Conservation (phyloP, 2,888 invertebrate species). For the Ormyrus labotus region DNA sequence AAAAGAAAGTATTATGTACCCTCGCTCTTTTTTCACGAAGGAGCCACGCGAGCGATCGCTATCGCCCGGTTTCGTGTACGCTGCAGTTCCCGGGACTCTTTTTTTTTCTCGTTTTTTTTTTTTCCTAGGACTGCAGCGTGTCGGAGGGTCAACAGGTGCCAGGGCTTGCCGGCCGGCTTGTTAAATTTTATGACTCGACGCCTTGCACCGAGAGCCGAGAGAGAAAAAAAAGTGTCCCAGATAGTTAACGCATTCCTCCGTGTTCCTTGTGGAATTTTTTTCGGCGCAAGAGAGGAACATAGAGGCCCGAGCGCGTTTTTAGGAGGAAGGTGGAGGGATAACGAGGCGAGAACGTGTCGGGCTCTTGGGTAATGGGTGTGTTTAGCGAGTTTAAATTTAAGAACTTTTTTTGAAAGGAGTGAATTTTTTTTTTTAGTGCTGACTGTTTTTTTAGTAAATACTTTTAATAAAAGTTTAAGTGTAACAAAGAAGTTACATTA, state of each 20-base stretch:
- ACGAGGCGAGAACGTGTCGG: no score
- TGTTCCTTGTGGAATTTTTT: no score
- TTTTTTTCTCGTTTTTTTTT: background rate
- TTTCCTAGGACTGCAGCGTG: background rate
- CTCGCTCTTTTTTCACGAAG: background rate
- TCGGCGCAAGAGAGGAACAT: no score
- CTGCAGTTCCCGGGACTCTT: background rate
- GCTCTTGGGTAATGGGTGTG: no score
- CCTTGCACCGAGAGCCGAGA: background rate
- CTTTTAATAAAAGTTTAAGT: no score
- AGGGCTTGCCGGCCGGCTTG: background rate
- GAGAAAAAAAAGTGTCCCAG: constrained; percentile 18
- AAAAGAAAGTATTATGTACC: constrained; percentile 25
- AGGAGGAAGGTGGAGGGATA: no score
- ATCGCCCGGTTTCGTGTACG: constrained; percentile 16
- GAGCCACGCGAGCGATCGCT: constrained; percentile 14
- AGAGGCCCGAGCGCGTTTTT: no score
- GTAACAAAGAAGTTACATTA: no score
- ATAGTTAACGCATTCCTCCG: constrained; percentile 25
- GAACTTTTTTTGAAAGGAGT: no score
- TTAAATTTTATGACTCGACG: constrained; percentile 41
- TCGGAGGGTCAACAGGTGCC: background rate
- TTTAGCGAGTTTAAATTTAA: no score
- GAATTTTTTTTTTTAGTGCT: no score
- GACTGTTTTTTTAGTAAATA: no score